Evolutionary conservation across 2,888 invertebrate species (phyloP).

Genomic region (Blomia tropicalis): DNA sequence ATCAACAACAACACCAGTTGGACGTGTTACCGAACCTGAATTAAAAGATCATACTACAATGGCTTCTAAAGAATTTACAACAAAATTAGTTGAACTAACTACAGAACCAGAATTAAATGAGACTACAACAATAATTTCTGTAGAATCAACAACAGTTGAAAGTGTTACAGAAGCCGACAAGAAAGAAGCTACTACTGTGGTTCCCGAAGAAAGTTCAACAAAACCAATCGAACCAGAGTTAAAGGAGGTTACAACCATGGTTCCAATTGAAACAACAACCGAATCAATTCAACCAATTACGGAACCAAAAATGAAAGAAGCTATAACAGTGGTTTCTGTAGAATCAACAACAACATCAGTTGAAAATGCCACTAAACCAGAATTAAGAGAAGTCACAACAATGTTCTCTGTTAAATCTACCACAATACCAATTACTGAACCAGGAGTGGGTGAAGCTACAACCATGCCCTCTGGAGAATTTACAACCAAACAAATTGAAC

Average conservation of each 20-base stretch:
- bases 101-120: conserved; percentile 21
- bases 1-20: too few species aligned
- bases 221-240: too few species aligned
- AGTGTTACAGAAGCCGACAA: conserved; percentile 28
- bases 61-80: not conserved
- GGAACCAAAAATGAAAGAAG: not conserved
- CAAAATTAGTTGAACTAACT: conserved; percentile 25
- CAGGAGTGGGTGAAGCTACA: not conserved
- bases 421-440: not conserved
- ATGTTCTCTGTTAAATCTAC: not conserved
- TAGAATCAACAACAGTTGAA: conserved; percentile 27
- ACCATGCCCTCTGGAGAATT: not conserved
- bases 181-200: conserved; percentile 24
- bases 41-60: too few species aligned
- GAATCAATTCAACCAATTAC: not conserved
- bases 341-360: not conserved
- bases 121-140: conserved; percentile 8
- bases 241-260: too few species aligned
- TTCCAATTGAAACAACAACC: not conserved
- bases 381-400: not conserved
- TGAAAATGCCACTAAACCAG: not conserved
- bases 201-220: too few species aligned
- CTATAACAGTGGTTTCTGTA: not conserved
- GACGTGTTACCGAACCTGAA: too few species aligned
- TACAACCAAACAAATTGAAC: not conserved